Evolutionary conservation across 2,888 invertebrate species (phyloP).

Genomic region (Odontocolon sp.): DNA sequence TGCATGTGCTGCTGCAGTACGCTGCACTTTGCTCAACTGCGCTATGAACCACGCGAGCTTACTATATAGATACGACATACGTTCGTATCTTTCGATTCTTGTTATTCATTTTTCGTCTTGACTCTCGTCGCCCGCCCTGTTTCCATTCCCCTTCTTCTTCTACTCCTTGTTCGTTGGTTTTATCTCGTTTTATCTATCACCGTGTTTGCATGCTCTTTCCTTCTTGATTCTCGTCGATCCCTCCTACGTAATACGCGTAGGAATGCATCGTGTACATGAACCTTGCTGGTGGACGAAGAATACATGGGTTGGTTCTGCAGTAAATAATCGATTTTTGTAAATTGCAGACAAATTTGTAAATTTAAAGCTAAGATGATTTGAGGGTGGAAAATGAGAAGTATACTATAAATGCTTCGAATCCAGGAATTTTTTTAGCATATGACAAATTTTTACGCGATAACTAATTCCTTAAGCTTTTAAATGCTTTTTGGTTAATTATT

Average conservation of each 20-base stretch:
- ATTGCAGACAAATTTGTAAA: no score
- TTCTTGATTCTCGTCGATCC: slow-evolving; percentile 8
- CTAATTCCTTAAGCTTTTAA: no score
- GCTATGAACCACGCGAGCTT: slow-evolving; percentile 5
- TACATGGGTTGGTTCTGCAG: no score
- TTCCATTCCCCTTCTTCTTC: slow-evolving; percentile 1
- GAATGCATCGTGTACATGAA: slow-evolving; percentile 52
- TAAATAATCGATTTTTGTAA: no score
- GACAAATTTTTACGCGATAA: no score
- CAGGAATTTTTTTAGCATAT: no score
- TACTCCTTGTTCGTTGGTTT: slow-evolving; percentile 47
- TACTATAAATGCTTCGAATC: no score
- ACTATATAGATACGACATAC: slow-evolving; percentile 15
- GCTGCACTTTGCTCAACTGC: slow-evolving; percentile 26
- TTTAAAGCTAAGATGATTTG: no score
- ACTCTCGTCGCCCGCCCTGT: slow-evolving; percentile 22
- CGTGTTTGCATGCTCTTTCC: slow-evolving; percentile 6
- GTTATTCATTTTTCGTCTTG: background rate
- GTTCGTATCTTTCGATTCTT: slow-evolving; percentile 5
- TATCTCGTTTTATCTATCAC: slow-evolving; percentile 51
- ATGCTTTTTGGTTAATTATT: no score
- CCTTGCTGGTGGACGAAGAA: background rate
- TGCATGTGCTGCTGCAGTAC: slow-evolving; percentile 54
- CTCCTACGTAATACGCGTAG: slow-evolving; percentile 61
- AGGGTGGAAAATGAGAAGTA: no score